Conservation (phyloP, 2,797 vertebrate genomes). For the Chloroceryle inda region DNA sequence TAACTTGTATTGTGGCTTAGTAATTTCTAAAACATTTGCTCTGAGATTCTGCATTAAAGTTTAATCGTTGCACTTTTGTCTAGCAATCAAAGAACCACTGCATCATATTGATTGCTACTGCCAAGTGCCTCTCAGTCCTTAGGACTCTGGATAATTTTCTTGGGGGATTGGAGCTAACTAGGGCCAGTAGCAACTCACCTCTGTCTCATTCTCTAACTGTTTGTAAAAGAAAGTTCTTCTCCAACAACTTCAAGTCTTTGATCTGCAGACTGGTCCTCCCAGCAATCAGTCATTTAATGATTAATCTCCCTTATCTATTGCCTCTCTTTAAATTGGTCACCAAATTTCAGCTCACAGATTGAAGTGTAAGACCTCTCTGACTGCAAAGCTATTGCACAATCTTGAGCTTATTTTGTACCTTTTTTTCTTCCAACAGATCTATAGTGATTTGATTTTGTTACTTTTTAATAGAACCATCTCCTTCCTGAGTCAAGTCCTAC, state of each 20-base stretch:
- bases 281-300: not conserved
- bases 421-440: not conserved
- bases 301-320: not conserved
- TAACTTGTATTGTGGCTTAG: not conserved
- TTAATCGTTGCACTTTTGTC: not conserved
- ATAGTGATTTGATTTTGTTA: not conserved
- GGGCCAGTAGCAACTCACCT: conserved; percentile 6
- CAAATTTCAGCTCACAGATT: not conserved
- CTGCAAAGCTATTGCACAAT: not conserved
- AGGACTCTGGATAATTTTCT: conserved; percentile 11
- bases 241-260: not conserved
- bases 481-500: not conserved
- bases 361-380: not conserved
- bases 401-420: not conserved
- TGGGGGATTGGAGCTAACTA: not conserved
- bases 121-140: not conserved
- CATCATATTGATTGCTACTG: conserved; percentile 32
- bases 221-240: not conserved
- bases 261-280: not conserved
- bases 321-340: not conserved
- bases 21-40: conserved; percentile 36
- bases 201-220: not conserved
- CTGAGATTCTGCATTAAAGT: conserved; percentile 16
- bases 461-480: not conserved
- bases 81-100: conserved; percentile 35